Evolutionary conservation across 2,113 vertebrate genomes (phyloP).

Genomic region (Takifugu bimaculatus): DNA sequence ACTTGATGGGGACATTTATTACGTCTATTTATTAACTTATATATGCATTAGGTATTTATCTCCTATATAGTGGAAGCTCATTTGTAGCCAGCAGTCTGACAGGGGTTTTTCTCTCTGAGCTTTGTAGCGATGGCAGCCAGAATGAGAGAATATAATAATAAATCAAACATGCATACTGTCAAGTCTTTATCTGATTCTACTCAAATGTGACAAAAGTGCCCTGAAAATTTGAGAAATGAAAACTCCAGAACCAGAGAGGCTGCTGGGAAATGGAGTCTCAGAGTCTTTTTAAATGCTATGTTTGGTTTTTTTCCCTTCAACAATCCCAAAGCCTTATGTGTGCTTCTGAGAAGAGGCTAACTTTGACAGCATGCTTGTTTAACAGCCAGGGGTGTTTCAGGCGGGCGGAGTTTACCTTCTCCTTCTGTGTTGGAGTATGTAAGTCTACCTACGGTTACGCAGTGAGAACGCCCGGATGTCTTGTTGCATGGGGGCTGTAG

Average conservation of each 20-base stretch:
- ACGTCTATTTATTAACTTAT: constrained; percentile 40
- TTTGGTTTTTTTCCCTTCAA: constrained; percentile 42
- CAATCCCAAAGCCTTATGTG: constrained; percentile 67
- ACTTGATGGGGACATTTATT: constrained; percentile 31
- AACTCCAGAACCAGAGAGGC: constrained; percentile 38
- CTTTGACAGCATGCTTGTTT: constrained; percentile 37
- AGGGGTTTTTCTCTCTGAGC: constrained; percentile 25
- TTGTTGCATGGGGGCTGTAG: constrained; percentile 65
- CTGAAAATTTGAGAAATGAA: constrained; percentile 4
- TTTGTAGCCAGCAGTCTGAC: constrained; percentile 36
- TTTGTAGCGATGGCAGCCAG: neutral
- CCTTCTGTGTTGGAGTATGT: neutral
- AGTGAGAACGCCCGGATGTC: constrained; percentile 37
- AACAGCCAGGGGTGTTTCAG: constrained; percentile 19
- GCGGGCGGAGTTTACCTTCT: constrained; percentile 14
- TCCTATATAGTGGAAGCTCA: constrained; percentile 38
- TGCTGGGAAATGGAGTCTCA: constrained; percentile 51
- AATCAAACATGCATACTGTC: too few relatives aligned
- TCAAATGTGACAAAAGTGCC: too few relatives aligned
- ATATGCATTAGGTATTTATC: constrained; percentile 35
- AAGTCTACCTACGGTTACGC: constrained; percentile 15
- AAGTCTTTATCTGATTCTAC: too few relatives aligned
- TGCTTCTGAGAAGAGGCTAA: constrained; percentile 54
- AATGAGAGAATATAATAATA: neutral
- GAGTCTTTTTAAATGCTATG: constrained; percentile 20